A percentile compares a stretch with the other conserved stretches of the same genome.
These are phyloP conservation scores for Bubo blakistoni DNA, from an alignment of 2,113 vertebrate species.

Conservation along the genomic window DNA sequence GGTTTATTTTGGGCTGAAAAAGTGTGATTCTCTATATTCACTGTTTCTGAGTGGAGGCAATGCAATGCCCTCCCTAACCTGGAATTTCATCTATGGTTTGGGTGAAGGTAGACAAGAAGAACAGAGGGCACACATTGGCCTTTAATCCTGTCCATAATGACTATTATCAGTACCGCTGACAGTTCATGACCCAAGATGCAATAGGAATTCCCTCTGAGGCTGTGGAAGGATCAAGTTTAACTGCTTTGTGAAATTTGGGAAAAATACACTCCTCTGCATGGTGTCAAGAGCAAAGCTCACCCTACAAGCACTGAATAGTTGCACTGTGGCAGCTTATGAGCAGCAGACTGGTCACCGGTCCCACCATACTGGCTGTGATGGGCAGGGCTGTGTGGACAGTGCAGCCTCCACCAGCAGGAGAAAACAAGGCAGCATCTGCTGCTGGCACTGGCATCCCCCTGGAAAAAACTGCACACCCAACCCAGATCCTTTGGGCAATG, in stretches of 20 bases:
- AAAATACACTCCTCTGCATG: background rate
- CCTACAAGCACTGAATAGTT: fast-evolving
- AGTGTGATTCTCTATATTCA: background rate
- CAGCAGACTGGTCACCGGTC: background rate
- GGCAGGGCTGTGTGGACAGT: background rate
- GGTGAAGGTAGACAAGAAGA: background rate
- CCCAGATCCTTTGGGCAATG: background rate
- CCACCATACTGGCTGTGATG: fast-evolving
- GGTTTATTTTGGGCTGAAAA: background rate
- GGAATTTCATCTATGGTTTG: background rate
- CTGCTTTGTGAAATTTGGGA: background rate
- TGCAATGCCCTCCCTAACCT: background rate
- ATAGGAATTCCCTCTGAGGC: background rate
- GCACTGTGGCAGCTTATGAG: fast-evolving
- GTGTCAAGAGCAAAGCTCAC: background rate
- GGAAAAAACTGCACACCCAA: background rate
- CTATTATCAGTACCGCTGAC: background rate
- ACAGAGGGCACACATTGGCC: background rate
- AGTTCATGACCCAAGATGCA: background rate
- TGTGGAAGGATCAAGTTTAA: background rate
- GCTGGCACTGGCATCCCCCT: background rate
- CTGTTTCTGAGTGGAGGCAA: background rate
- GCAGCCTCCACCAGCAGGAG: background rate
- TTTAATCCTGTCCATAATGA: background rate
- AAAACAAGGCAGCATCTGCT: background rate